Evolutionary conservation across 2,113 vertebrate genomes (phyloP).

Genomic region (Albula glossodonta): DNA sequence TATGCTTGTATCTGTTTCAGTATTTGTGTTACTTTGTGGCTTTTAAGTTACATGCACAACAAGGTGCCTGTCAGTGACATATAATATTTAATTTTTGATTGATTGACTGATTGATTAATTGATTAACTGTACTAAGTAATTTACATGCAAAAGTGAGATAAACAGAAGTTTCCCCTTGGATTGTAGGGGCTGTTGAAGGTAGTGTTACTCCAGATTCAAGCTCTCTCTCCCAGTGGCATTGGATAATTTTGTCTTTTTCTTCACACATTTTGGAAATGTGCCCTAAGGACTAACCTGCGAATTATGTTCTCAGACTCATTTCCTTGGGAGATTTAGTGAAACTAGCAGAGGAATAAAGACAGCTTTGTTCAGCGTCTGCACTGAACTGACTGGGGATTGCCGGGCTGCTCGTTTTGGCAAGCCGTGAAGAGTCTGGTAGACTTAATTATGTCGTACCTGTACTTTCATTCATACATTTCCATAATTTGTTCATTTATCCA

Average conservation of each 20-base stretch:
- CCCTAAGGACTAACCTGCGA: background rate
- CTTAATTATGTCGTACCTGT: background rate
- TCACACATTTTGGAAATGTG: background rate
- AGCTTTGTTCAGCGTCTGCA: background rate
- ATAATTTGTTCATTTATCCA: background rate
- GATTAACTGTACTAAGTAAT: no score
- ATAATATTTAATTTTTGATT: no score
- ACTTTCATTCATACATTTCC: background rate
- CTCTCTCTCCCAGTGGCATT: no score
- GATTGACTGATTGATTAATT: no score
- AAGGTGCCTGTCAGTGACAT: no score
- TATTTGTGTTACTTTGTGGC: no score
- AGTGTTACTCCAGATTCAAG: background rate
- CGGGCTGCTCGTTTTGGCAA: no score
- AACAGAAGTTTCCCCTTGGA: no score
- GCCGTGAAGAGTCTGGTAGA: no score
- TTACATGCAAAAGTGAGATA: no score
- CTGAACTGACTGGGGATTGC: background rate
- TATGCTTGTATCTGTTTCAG: no score
- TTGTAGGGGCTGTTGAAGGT: background rate
- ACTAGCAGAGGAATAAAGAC: background rate
- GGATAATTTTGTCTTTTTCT: background rate
- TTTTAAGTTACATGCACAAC: no score
- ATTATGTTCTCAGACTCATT: background rate
- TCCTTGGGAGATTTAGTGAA: background rate